phyloP scores from a whole-genome alignment of 2,113 vertebrate genomes.

The Pelusios castaneus region DNA sequence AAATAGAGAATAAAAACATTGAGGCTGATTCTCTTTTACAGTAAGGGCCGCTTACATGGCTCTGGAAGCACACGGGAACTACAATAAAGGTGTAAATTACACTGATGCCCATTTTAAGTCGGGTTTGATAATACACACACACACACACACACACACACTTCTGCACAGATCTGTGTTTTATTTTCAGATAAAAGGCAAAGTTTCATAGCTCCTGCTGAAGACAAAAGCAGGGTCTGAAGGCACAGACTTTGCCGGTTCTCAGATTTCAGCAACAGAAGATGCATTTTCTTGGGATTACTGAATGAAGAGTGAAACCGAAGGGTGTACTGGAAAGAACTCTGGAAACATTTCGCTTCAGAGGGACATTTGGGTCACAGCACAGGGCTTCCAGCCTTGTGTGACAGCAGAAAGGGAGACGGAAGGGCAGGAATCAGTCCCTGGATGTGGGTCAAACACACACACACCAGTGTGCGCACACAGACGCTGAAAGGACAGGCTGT shows the following conservation, averaged over 20 bases:
- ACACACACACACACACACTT: neutral
- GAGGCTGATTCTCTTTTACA: neutral
- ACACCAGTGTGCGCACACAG: neutral
- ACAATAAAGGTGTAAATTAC: neutral
- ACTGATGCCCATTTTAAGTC: accelerated
- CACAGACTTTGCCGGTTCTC: neutral
- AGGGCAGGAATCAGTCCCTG: neutral
- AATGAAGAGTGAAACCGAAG: neutral
- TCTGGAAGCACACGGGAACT: neutral
- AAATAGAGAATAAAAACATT: neutral
- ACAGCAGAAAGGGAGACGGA: neutral
- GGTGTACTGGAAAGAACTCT: neutral
- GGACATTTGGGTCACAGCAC: neutral
- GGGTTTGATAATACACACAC: neutral
- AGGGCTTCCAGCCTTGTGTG: neutral
- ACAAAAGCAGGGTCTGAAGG: neutral
- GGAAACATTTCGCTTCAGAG: neutral
- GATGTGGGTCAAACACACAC: neutral
- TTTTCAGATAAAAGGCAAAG: neutral
- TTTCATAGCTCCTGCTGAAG: neutral
- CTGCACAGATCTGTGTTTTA: neutral
- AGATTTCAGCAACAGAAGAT: neutral
- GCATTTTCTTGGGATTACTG: neutral
- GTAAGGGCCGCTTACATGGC: accelerated
- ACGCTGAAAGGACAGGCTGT: neutral